Conservation (phyloP, 2,888 invertebrate genomes). For the Stenurella melanura region DNA sequence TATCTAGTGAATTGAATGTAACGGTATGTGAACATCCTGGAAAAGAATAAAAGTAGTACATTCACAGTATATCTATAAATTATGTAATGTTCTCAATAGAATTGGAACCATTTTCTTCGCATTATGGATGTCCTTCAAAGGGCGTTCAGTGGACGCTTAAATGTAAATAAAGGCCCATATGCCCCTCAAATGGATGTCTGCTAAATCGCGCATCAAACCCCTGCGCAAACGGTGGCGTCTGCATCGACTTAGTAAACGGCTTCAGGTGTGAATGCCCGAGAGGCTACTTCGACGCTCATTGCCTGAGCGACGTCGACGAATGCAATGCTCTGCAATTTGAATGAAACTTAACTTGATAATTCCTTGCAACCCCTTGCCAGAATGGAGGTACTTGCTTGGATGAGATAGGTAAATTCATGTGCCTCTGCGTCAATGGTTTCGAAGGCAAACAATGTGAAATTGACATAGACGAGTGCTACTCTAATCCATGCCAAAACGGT, state of each 20-base stretch:
- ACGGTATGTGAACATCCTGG: too few relatives aligned
- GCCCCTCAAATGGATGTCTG: too few relatives aligned
- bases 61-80: too few relatives aligned
- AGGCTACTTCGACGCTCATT: slow-evolving; percentile 93
- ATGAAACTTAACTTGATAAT: too few relatives aligned
- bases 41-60: too few relatives aligned
- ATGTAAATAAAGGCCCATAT: too few relatives aligned
- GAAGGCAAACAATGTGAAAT: slow-evolving; percentile 93
- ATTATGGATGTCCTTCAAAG: too few relatives aligned
- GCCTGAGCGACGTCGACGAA: slow-evolving; percentile 94
- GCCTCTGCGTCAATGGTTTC: slow-evolving; percentile 93
- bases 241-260: slow-evolving; percentile 90
- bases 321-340: too few relatives aligned
- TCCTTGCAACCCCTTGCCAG: slow-evolving; percentile 85
- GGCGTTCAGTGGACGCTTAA: too few relatives aligned
- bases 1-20: too few relatives aligned
- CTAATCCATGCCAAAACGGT: slow-evolving; percentile 92
- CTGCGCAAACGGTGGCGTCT: slow-evolving; percentile 93
- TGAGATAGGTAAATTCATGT: slow-evolving; percentile 92
- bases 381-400: slow-evolving; percentile 96
- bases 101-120: too few relatives aligned
- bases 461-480: slow-evolving; percentile 92
- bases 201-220: slow-evolving; percentile 92
- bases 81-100: too few relatives aligned
- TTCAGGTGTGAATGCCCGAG: slow-evolving; percentile 94